Evolutionary conservation across 1,140 invertebrate species (phyloP).

Genomic region (Octopus sinensis): DNA sequence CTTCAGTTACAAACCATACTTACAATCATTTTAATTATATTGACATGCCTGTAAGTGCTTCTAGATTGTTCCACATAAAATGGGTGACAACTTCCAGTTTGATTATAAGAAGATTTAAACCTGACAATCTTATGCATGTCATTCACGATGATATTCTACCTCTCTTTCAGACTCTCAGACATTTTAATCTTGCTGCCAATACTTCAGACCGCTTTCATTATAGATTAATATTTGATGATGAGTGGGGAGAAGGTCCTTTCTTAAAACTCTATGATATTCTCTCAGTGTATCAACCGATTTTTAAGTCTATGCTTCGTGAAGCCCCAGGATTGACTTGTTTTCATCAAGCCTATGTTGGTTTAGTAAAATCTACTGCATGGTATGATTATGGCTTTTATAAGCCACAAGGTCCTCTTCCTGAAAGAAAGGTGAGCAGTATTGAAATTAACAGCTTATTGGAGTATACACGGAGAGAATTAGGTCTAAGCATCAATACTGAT

Average conservation of each 20-base stretch:
- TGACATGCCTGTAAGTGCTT: slow-evolving; percentile 38
- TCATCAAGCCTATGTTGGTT: slow-evolving; percentile 50
- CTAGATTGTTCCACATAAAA: slow-evolving; percentile 22
- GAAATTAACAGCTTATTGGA: slow-evolving; percentile 33
- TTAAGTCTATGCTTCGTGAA: slow-evolving; percentile 23
- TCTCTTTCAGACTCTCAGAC: slow-evolving; percentile 54
- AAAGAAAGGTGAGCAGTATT: slow-evolving; percentile 22
- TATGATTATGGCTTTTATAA: slow-evolving; percentile 62
- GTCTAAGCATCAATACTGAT: slow-evolving; percentile 22
- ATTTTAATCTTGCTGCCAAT: slow-evolving; percentile 18
- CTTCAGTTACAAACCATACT: slow-evolving; percentile 54
- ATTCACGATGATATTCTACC: slow-evolving; percentile 64
- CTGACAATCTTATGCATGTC: slow-evolving; percentile 64
- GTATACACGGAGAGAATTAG: slow-evolving; percentile 30
- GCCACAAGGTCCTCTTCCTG: slow-evolving; percentile 56
- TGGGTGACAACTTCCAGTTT: slow-evolving; percentile 35
- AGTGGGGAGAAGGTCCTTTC: slow-evolving; percentile 31
- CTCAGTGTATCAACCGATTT: slow-evolving; percentile 29
- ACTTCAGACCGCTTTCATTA: slow-evolving; percentile 28
- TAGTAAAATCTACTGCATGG: slow-evolving; percentile 56
- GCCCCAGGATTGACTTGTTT: slow-evolving; percentile 54
- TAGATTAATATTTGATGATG: slow-evolving; percentile 43
- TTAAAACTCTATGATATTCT: slow-evolving; percentile 42
- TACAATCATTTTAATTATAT: slow-evolving; percentile 44
- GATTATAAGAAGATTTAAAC: slow-evolving; percentile 59